These are phyloP conservation scores for Boloria selene DNA, from an alignment of 2,888 invertebrate species.

Conservation along the genomic window DNA sequence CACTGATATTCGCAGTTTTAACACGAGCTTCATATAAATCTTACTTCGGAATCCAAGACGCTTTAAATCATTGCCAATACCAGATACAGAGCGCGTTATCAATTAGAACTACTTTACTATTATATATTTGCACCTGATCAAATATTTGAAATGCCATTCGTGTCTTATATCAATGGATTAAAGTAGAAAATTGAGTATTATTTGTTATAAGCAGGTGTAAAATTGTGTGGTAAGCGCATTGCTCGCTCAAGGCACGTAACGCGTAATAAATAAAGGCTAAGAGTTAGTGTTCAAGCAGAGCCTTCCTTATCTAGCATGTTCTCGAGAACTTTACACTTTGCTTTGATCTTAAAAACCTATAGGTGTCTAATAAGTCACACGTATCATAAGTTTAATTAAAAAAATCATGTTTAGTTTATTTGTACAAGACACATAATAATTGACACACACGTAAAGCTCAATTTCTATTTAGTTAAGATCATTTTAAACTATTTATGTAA, in stretches of 20 bases:
- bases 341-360: slow-evolving; percentile 48
- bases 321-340: slow-evolving; percentile 67
- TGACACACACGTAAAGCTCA: too few species aligned
- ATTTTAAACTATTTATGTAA: too few species aligned
- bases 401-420: too few species aligned
- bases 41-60: slow-evolving; percentile 61
- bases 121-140: slow-evolving; percentile 32
- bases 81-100: slow-evolving; percentile 73
- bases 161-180: slow-evolving; percentile 37
- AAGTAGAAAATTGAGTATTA: slow-evolving; percentile 44
- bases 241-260: slow-evolving; percentile 71
- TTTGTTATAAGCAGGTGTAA: slow-evolving; percentile 42
- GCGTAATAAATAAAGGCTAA: slow-evolving; percentile 73
- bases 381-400: too few species aligned
- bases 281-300: slow-evolving; percentile 67
- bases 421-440: too few species aligned
- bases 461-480: too few species aligned
- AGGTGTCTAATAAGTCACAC: neutral
- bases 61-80: slow-evolving; percentile 71
- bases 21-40: slow-evolving; percentile 59
- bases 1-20: slow-evolving; percentile 39
- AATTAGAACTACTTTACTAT: slow-evolving; percentile 65
- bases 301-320: slow-evolving; percentile 69
- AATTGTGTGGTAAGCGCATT: slow-evolving; percentile 51
- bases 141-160: slow-evolving; percentile 32